Evolutionary conservation across 2,797 vertebrate genomes (phyloP), one percentile per base, ranked within the genome.

Genomic region (Dipus sagitta): DNA sequence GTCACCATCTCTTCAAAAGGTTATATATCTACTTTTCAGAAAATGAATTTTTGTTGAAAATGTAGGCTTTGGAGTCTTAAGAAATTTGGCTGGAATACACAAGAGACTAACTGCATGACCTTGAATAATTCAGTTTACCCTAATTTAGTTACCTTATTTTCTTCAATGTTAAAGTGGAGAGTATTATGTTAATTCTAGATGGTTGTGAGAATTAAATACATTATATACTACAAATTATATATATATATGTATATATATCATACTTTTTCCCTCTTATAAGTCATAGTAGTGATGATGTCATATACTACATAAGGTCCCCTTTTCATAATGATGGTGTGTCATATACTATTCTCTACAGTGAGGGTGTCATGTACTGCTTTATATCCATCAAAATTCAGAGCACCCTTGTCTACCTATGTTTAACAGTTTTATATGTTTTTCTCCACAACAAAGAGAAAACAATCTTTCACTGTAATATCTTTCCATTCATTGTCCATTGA

Each of bases 41-140:
- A 84, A 88, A 71, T 78, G 52, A 34, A 10, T 78, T 90, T 86
- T 87, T 71, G 80, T 47, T 92, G 42, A 72, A 84, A 92, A 89
- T 20, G 15, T 65, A 47, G 24, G 28, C 26, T 75, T 92, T 52
- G 38, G 75, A 79, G 54, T 81, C 23, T n/a, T n/a, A 87, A 65
- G 3, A 77, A 3, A 92, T 80, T 93, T 87, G 30, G 24, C 38
- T 92, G 90, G 28, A 72, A 79, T 85, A 60, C 2, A 68, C 42
- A 54, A 30, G 34, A 88, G n/a, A 47, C 23, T 74, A 67, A 13
- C 28, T 81, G 7, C 14, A 30, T 71, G 60, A 93, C 68, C 23
- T 90, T 72, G 47, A 17, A 62, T 20, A 77, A 65, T 77, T 86
- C 54, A 60, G 17, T 82, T 79, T 77, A 91, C 28, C 60, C 54